Evolutionary conservation across 2,888 invertebrate genomes (phyloP), one percentile per base, ranked within the genome.

Genomic region (Sesia apiformis): DNA sequence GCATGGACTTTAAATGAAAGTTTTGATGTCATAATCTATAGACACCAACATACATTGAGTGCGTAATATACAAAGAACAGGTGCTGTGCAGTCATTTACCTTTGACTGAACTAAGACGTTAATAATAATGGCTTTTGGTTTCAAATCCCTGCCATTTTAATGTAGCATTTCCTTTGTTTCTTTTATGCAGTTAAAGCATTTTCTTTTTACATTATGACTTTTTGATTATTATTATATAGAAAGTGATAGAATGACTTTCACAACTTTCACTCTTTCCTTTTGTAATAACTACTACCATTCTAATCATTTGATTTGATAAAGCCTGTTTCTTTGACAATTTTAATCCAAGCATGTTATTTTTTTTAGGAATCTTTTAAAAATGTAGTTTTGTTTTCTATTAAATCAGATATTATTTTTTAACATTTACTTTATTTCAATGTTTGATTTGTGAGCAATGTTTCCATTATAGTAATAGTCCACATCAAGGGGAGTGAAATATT

Each of bases 51-150:
- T 58, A 55, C 59, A 54, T 56, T 56, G 60, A 60, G 62, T 69
- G 63, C 65, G 60, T 73, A 65, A 67, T 80, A 23, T 23, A 83
- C 78, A 80, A 79, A 80, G 82, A 84, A 83, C 88, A 89, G 87
- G 89, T 89, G 88, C 73, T 82, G 63, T 72, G 70, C 74, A 81
- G 87, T 89, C 88, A 84, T 87, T 89, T 88, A 87, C 88, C 89
- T 84, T 72, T 84, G 77, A 72, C 72, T 80, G 74, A 69, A 70
- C 68, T 67, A 76, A 74, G 65, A 70, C 76, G 78, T 77, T 81
- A 81, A 77, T 80, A 77, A 75, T 76, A 81, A 76, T 79, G 73
- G 65, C 23, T 69, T 69, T 70, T 72, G 66, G 70, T 72, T 79
- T 74, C 55, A 74, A 80, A 81, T 80, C 73, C 65, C 66, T 76